Conservation (phyloP, 1,140 invertebrate species). For the Bombus waltoni region DNA sequence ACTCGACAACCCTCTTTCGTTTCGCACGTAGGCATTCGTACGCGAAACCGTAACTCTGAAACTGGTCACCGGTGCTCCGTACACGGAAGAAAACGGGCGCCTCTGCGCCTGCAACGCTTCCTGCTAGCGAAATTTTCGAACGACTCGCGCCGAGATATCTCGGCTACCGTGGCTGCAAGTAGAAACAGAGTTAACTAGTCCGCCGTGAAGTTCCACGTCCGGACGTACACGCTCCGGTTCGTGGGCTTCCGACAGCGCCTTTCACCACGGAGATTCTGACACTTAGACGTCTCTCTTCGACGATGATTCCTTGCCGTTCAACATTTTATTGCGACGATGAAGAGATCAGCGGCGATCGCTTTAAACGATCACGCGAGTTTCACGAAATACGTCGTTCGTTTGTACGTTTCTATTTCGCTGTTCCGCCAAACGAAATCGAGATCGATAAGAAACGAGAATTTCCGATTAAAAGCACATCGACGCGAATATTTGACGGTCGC, state of each 20-base stretch:
- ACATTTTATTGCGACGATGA: conserved; percentile 52
- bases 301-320: conserved; percentile 37
- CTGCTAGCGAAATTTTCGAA: conserved; percentile 47
- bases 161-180: conserved; percentile 47
- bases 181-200: conserved; percentile 66
- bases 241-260: conserved; percentile 56
- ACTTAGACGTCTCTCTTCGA: conserved; percentile 54
- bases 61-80: neutral
- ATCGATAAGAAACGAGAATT: neutral
- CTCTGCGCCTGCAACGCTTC: conserved; percentile 10
- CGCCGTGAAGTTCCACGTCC: conserved; percentile 57
- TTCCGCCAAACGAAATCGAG: neutral
- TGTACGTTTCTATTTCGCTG: too few species aligned
- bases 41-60: neutral
- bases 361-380: conserved; percentile 38
- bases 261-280: conserved; percentile 55
- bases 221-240: conserved; percentile 47
- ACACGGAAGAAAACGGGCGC: conserved; percentile 30
- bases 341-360: conserved; percentile 25
- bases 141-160: conserved; percentile 34
- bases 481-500: too few species aligned
- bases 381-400: too few species aligned
- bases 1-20: neutral
- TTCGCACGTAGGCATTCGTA: neutral
- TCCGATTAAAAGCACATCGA: neutral